Conservation (phyloP, 23 tunicate genomes). For the Phallusia fumigata region DNA sequence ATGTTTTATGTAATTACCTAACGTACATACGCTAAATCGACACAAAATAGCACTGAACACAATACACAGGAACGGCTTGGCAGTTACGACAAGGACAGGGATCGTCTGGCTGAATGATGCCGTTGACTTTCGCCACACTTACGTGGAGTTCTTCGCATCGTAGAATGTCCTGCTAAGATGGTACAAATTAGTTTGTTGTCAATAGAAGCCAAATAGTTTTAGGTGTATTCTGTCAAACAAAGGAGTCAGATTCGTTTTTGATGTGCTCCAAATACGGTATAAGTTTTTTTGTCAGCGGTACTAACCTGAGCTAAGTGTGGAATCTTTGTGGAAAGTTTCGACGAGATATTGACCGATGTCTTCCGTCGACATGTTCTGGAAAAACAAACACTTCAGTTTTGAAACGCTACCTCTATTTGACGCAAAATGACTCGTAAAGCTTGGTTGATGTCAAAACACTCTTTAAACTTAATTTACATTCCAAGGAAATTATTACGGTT, state of each 20-base stretch:
- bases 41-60: too few species aligned
- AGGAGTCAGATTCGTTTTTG: too few species aligned
- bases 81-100: not conserved
- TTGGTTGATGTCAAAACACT: too few species aligned
- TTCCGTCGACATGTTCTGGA: not conserved
- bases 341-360: constrained; percentile 6
- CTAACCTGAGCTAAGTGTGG: not conserved
- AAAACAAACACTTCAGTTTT: too few species aligned
- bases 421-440: too few species aligned
- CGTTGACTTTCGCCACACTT: not conserved
- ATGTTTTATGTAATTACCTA: too few species aligned
- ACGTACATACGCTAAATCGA: too few species aligned
- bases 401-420: too few species aligned
- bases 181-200: not conserved
- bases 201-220: not conserved
- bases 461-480: too few species aligned
- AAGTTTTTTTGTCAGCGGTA: not conserved
- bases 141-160: not conserved
- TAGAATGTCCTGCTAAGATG: not conserved
- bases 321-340: constrained; percentile 1
- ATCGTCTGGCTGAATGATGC: not conserved
- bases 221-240: not conserved
- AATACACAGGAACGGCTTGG: too few species aligned
- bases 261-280: too few species aligned
- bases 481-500: too few species aligned